Base-by-base conservation (phyloP, 2,113 vertebrate genomes). In the Corythornis madagascariensis region DNA sequence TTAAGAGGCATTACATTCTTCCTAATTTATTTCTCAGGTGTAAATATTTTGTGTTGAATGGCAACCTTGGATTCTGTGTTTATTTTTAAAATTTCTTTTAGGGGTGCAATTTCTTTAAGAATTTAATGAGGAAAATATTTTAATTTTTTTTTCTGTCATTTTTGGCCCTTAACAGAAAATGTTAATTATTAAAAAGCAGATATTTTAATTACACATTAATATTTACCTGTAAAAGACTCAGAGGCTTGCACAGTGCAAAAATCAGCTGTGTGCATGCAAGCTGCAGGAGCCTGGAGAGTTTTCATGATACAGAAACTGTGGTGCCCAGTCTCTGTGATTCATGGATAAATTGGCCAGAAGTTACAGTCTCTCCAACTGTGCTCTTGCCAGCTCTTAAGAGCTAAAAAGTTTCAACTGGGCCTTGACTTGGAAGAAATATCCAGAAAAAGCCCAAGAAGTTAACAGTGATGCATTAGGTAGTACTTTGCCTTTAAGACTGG, bases 11-110 rank as follows among this genome's bases (percentile, higher is more conserved):
- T 67, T 80, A 29, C 33, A 66, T 77, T 19, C 42, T 66, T 78
- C 28, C 33, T 89, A 55, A 74, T 95, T 87, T 84, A 79, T 94
- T 91, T 87, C 40, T 64, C 50, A 17, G 28, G 33, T 84, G 52
- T 38, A 93, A 75, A 57, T 88, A 38, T 93, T 92, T 92, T 43
- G 85, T 14, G 10, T 52, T 83, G 40, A 94, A 87, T 28, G 15
- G 42, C 74, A 91, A 74, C 13, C 61, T 91, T 72, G 60, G 45
- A 48, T 77, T 69, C 33, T 65, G 4, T 7, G 5, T 61, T 82
- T 88, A 65, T 38, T 38, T 38, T 38, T 10, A 91, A 91, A 56
- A 48, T 21, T 74, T 53, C 57, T 74, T 88, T 84, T 35, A 20
- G 18, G 3, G 13, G 22, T 1, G 2, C 8, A 25, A 21, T 13